These are phyloP conservation scores for Micrasema longulum DNA, from an alignment of 1,140 invertebrate species.

Conservation along the genomic window DNA sequence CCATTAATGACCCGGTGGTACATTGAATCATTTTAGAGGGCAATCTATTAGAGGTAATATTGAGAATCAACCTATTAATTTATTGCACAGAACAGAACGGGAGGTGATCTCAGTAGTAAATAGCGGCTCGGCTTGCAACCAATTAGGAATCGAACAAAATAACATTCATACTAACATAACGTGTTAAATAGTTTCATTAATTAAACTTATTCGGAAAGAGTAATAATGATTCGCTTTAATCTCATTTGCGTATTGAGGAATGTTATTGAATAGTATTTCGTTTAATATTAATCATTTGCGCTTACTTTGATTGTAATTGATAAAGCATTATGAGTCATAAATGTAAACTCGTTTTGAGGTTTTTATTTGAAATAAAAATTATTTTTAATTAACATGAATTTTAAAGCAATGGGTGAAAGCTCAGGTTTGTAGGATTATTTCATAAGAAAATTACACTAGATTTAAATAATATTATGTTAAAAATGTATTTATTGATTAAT, in stretches of 20 bases:
- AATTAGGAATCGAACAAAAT: conserved; percentile 16
- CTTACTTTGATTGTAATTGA: too few relatives aligned
- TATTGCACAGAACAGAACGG: conserved; percentile 24
- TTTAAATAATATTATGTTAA: too few relatives aligned
- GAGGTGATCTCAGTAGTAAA: conserved; percentile 10
- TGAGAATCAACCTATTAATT: conserved; percentile 12
- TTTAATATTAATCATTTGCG: too few relatives aligned
- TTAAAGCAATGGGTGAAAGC: too few relatives aligned
- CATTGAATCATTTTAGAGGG: conserved; percentile 12
- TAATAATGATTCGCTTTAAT: conserved; percentile 3
- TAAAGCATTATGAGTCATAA: too few relatives aligned
- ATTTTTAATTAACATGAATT: too few relatives aligned
- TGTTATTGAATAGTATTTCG: not conserved
- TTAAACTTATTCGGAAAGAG: not conserved
- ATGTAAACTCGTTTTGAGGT: too few relatives aligned
- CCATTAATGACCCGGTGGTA: conserved; percentile 36
- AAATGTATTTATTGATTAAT: too few relatives aligned
- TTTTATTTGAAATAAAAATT: too few relatives aligned
- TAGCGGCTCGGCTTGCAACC: not conserved
- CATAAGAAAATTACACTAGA: too few relatives aligned
- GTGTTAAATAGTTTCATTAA: conserved; percentile 20
- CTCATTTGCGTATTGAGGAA: not conserved
- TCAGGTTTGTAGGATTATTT: too few relatives aligned
- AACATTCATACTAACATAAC: not conserved
- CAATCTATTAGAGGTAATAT: conserved; percentile 19